Percentiles rank a stretch among this genome's conserved stretches.
These are phyloP conservation scores for Campodea augens DNA, from an alignment of 1,140 invertebrate species.

Conservation along the genomic window DNA sequence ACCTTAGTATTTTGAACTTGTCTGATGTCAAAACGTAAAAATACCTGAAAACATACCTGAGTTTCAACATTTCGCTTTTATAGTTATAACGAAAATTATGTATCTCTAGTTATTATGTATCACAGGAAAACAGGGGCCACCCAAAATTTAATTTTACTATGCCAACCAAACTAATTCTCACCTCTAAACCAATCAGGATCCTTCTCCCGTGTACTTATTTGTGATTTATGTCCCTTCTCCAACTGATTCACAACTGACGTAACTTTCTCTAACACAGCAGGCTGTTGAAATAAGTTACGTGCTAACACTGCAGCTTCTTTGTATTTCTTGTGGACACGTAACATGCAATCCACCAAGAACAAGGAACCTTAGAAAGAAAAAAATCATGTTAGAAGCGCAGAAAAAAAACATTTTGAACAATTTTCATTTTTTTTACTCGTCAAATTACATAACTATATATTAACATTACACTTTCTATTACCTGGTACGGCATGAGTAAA, in stretches of 20 bases:
- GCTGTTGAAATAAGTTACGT: slow-evolving; percentile 23
- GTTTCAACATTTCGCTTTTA: too few relatives aligned
- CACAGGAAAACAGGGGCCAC: background rate
- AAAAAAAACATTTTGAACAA: too few relatives aligned
- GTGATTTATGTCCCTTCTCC: background rate
- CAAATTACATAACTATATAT: too few relatives aligned
- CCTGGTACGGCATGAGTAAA: too few relatives aligned
- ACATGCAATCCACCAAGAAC: slow-evolving; percentile 36
- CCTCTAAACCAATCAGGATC: slow-evolving; percentile 55
- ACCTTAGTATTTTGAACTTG: too few relatives aligned
- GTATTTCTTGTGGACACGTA: slow-evolving; percentile 36
- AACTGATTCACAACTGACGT: slow-evolving; percentile 13
- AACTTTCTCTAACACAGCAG: slow-evolving; percentile 19
- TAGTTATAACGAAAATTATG: too few relatives aligned
- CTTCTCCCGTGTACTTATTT: slow-evolving; percentile 32
- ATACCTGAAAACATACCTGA: too few relatives aligned
- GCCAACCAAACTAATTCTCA: slow-evolving; percentile 11
- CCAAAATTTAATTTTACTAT: slow-evolving; percentile 1
- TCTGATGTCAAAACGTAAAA: too few relatives aligned
- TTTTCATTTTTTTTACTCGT: too few relatives aligned
- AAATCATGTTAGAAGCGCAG: too few relatives aligned
- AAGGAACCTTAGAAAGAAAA: background rate
- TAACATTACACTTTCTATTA: too few relatives aligned
- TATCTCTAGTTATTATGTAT: too few relatives aligned
- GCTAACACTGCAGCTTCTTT: slow-evolving; percentile 26